phyloP scores from a whole-genome alignment of 2,797 vertebrate species.

The Rousettus madagascariensis region DNA sequence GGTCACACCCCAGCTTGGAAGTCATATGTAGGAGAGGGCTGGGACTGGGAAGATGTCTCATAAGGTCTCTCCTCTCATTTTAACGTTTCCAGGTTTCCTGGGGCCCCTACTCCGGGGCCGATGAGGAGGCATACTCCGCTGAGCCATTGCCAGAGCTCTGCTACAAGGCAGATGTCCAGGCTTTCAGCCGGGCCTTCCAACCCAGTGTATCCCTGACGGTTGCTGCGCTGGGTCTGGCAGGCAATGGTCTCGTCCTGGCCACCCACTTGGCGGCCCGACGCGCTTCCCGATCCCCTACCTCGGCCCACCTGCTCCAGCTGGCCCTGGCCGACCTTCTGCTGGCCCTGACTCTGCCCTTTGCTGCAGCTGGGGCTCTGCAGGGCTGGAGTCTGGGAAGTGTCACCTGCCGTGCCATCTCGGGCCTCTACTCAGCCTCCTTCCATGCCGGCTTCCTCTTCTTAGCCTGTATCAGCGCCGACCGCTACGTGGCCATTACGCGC shows the following conservation, averaged over 20 bases:
- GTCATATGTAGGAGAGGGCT: too few species aligned
- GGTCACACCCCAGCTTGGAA: neutral
- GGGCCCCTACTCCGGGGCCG: conserved; percentile 59
- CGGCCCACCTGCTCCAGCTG: conserved; percentile 92
- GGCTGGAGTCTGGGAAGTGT: conserved; percentile 84
- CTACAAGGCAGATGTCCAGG: conserved; percentile 77
- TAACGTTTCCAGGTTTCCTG: conserved; percentile 53
- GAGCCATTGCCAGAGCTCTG: conserved; percentile 81
- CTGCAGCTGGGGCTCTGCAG: conserved; percentile 75
- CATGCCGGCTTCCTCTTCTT: conserved; percentile 93
- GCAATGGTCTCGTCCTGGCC: conserved; percentile 92
- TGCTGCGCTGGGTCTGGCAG: conserved; percentile 87
- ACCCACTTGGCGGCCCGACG: conserved; percentile 87
- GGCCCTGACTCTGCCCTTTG: conserved; percentile 89
- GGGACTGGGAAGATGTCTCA: neutral
- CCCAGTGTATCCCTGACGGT: conserved; percentile 85
- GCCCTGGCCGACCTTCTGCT: conserved; percentile 92
- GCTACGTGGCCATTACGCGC: conserved; percentile 90
- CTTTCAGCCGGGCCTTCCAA: conserved; percentile 87
- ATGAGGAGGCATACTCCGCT: neutral
- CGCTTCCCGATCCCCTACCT: conserved; percentile 83
- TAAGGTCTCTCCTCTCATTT: conserved; percentile 24
- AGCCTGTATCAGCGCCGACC: conserved; percentile 93
- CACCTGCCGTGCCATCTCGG: conserved; percentile 85
- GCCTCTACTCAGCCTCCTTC: conserved; percentile 90